Conservation (phyloP, 92 coral and sea anemone genomes). For the Parazoanthus darwini region DNA sequence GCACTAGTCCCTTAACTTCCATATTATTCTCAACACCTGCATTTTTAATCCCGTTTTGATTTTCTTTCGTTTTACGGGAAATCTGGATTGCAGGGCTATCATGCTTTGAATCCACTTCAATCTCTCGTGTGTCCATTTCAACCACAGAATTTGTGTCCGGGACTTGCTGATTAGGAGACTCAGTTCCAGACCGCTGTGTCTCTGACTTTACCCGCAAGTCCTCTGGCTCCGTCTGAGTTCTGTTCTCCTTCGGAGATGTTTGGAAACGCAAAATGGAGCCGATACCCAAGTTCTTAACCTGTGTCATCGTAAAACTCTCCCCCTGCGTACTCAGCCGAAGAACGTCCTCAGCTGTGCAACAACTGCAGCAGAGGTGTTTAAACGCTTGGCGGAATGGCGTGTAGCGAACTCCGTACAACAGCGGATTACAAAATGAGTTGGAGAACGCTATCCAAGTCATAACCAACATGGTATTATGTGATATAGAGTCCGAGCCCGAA, state of each 20-base stretch:
- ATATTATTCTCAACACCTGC: no score
- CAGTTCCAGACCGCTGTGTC: neutral
- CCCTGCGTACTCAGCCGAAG: neutral
- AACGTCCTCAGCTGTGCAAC: neutral
- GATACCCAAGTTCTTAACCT: neutral
- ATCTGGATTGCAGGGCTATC: neutral
- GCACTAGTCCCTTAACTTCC: no score
- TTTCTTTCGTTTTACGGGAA: neutral
- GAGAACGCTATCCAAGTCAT: slow-evolving; percentile 90
- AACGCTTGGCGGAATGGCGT: slow-evolving; percentile 83
- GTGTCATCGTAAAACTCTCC: neutral
- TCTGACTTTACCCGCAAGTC: neutral
- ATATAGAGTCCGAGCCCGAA: slow-evolving; percentile 60
- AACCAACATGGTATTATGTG: slow-evolving; percentile 46
- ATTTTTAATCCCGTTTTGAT: neutral
- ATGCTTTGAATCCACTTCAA: neutral
- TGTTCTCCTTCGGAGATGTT: neutral
- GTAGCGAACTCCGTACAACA: slow-evolving; percentile 80
- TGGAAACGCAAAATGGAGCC: neutral
- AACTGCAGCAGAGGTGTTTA: slow-evolving; percentile 54
- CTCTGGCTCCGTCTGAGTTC: neutral
- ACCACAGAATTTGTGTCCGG: neutral
- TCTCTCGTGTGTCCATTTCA: neutral
- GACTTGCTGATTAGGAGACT: neutral
- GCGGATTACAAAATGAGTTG: slow-evolving; percentile 86